These are phyloP conservation scores for Sula dactylatra DNA, from an alignment of 2,113 vertebrate species.

Conservation along the genomic window DNA sequence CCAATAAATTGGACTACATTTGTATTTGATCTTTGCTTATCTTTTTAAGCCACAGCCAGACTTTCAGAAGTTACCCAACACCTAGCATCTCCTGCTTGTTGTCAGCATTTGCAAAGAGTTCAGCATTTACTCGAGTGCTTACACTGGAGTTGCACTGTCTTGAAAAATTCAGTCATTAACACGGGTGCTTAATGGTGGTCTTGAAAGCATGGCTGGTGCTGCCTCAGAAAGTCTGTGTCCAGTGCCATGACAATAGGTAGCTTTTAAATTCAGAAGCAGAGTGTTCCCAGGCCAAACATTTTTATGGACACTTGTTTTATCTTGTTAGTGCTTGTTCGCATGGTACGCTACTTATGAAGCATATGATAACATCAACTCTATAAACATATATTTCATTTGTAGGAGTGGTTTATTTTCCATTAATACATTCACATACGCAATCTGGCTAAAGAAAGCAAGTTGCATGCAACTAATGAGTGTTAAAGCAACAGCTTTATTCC, in stretches of 20 bases:
- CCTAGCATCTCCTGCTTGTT: not conserved
- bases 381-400: slow-evolving; percentile 13
- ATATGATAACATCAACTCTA: slow-evolving; percentile 55
- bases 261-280: slow-evolving; percentile 13
- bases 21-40: not conserved
- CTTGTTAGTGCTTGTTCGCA: slow-evolving; percentile 37
- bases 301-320: slow-evolving; percentile 27
- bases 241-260: not conserved
- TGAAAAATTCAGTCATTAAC: not conserved
- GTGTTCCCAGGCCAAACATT: slow-evolving; percentile 35
- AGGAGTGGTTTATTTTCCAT: slow-evolving; percentile 26
- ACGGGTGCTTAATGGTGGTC: not conserved
- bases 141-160: not conserved
- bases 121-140: not conserved
- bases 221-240: not conserved
- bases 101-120: not conserved
- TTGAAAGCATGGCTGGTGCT: not conserved
- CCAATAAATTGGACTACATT: not conserved
- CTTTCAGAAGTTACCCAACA: not conserved
- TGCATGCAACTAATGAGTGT: not conserved
- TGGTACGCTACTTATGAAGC: not conserved
- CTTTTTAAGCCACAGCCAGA: not conserved
- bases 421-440: not conserved
- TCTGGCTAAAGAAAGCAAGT: not conserved
- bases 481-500: not conserved